Conservation (phyloP, 2,888 invertebrate species). For the Eugnorisma glareosa region DNA sequence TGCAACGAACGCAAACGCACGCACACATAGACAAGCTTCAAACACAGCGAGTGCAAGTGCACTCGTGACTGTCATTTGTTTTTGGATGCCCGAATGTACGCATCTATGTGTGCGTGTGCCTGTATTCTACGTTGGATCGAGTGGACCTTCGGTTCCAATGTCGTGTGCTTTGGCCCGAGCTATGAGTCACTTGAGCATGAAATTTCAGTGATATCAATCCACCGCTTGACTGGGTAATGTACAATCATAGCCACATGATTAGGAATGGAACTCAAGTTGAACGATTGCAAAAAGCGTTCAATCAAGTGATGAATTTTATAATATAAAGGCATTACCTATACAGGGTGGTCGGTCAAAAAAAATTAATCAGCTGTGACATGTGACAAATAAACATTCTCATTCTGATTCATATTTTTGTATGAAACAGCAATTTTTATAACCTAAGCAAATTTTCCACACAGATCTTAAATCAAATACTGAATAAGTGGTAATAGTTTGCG, state of each 20-base stretch:
- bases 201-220: constrained; percentile 44
- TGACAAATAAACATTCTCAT: too few relatives aligned
- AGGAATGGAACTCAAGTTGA: constrained; percentile 23
- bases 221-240: constrained; percentile 24
- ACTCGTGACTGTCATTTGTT: neutral
- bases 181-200: constrained; percentile 28
- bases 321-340: neutral
- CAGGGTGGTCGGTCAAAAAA: neutral
- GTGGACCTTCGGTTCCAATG: constrained; percentile 1
- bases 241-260: constrained; percentile 28
- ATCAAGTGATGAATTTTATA: constrained; percentile 4
- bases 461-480: neutral
- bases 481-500: neutral
- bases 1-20: neutral
- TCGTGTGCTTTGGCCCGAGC: neutral
- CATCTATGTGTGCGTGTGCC: neutral
- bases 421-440: neutral
- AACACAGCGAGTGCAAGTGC: too few relatives aligned
- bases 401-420: too few relatives aligned
- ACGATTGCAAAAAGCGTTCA: constrained; percentile 1
- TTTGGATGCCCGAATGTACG: too few relatives aligned
- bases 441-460: neutral
- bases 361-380: neutral
- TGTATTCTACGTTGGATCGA: neutral
- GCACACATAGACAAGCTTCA: neutral